Conservation (phyloP, 2,113 vertebrate genomes). For the Castor canadensis region DNA sequence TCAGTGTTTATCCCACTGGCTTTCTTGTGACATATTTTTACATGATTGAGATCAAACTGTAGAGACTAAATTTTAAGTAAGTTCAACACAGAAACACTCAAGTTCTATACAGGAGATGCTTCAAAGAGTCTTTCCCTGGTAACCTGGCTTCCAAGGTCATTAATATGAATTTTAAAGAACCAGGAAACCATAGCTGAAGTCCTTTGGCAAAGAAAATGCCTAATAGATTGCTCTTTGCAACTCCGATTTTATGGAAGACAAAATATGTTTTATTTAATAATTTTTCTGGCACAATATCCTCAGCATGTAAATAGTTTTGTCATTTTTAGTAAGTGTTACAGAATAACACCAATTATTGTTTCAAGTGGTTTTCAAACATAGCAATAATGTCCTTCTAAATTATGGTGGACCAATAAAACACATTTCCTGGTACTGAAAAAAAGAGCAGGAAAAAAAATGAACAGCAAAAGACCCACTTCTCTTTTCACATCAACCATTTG, state of each 20-base stretch:
- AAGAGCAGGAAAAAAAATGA: conserved; percentile 23
- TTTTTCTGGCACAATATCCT: conserved; percentile 32
- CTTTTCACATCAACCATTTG: not conserved
- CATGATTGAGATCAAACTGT: conserved; percentile 18
- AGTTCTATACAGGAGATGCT: not conserved
- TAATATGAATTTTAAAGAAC: conserved; percentile 58
- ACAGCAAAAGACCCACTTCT: not conserved
- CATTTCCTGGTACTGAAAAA: not conserved
- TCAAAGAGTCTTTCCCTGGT: not conserved
- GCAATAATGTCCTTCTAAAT: conserved; percentile 17
- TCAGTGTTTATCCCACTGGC: conserved; percentile 19
- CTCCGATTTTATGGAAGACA: conserved; percentile 49
- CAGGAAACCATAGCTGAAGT: not conserved
- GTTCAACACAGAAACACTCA: conserved; percentile 17
- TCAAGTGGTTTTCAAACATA: conserved; percentile 55
- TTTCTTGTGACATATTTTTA: conserved; percentile 46
- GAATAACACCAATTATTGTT: conserved; percentile 59
- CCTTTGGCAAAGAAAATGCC: conserved; percentile 46
- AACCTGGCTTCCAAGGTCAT: conserved; percentile 29
- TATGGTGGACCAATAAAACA: not conserved
- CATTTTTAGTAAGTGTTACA: conserved; percentile 32
- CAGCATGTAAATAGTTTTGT: conserved; percentile 53
- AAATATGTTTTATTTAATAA: conserved; percentile 38
- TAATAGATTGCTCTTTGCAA: conserved; percentile 50
- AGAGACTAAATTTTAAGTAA: conserved; percentile 52